These are phyloP conservation scores for Anniella stebbinsi DNA, from an alignment of 2,797 vertebrate species.

Conservation along the genomic window DNA sequence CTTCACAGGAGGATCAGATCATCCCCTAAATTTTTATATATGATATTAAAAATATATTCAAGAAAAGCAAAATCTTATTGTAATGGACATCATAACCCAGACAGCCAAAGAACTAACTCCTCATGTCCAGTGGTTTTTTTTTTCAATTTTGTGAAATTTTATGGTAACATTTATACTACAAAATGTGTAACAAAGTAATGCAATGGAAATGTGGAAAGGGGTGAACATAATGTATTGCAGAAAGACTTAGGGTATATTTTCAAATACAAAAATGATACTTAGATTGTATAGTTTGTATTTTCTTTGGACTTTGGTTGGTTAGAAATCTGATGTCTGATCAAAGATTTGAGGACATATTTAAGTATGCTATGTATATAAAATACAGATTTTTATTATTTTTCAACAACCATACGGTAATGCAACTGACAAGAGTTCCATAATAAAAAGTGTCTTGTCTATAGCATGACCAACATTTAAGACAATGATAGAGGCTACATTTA, in stretches of 20 bases:
- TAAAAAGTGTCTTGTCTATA: too few relatives aligned
- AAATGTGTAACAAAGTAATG: constrained; percentile 35
- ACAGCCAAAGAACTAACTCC: neutral
- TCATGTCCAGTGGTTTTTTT: too few relatives aligned
- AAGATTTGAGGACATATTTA: neutral
- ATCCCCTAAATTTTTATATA: neutral
- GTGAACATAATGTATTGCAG: neutral
- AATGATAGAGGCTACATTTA: too few relatives aligned
- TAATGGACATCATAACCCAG: neutral
- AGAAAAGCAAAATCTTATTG: neutral
- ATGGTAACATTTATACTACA: constrained; percentile 33
- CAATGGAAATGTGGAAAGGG: constrained; percentile 11
- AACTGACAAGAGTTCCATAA: too few relatives aligned
- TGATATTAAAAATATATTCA: neutral
- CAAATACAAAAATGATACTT: neutral
- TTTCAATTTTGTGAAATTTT: constrained; percentile 1
- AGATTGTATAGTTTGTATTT: neutral
- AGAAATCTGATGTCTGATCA: neutral
- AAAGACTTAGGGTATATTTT: neutral
- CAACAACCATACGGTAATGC: too few relatives aligned
- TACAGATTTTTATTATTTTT: too few relatives aligned
- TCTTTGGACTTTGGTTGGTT: neutral
- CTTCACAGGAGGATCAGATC: neutral
- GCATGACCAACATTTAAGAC: too few relatives aligned
- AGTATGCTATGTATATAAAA: neutral